Evolutionary conservation across 2,888 invertebrate species (phyloP), one percentile per base, ranked within the genome.

Genomic region (Drosophila macrospina): DNA sequence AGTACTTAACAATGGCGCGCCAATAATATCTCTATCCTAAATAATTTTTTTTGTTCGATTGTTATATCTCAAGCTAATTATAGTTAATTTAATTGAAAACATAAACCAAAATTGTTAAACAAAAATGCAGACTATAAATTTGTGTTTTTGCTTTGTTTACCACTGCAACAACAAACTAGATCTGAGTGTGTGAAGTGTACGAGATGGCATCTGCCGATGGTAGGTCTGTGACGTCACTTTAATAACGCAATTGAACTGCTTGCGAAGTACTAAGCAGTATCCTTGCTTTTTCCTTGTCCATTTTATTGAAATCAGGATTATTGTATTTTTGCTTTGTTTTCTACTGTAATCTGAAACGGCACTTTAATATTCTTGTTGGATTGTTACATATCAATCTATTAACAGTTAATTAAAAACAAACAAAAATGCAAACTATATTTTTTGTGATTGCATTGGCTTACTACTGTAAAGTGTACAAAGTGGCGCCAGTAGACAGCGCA

Each of bases 1-100:
- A n/a, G 51, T 48, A 39, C 37, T 60, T 42, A 41, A 39, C 32
- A 5, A 8, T 28, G 16, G 5, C 10, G 28, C 16, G 37, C 26
- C 20, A 28, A 20, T 42, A 44, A 36, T 15, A 34, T n/a, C 41
- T 8, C 32, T 26, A 52, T 39, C 4, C 34, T 20, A 2, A 20
- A 5, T 15, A 39, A n/a, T 54, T 2, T 47, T 47, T 72, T 28
- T 60, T 76, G 36, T 69, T 80, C 26, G 44, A 61, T 59, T 80
- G 80, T 83, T 80, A 47, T 69, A 80, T 86, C 72, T 74, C 86
- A 84, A 64, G 61, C 70, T 78, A 74, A 78, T 71, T 74, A 67
- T 83, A 84, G 75, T 78, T 84, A 86, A 84, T 66, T 81, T 78
- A 63, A 81, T 66, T 48, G 54, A 41, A 54, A 56, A 57, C 28